These are phyloP conservation scores for Adelphocoris suturalis DNA, from an alignment of 2,888 invertebrate genomes.

Conservation along the genomic window DNA sequence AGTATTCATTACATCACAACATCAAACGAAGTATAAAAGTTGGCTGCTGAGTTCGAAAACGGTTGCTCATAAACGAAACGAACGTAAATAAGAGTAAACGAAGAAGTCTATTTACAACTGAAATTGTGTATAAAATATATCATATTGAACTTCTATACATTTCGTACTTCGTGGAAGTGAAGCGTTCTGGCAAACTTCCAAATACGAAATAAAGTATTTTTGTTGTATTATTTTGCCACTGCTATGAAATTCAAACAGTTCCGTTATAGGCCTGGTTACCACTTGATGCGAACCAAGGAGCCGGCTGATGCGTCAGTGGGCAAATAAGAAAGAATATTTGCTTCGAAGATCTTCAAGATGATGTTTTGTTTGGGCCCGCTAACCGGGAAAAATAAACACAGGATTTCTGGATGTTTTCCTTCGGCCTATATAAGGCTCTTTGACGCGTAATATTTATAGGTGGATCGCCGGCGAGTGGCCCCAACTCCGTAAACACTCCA, in stretches of 20 bases:
- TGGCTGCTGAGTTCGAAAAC: too few species aligned
- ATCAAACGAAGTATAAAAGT: too few species aligned
- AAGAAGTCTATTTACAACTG: too few species aligned
- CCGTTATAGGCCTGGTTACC: background rate
- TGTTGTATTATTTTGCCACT: background rate
- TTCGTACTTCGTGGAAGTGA: background rate
- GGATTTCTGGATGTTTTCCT: background rate
- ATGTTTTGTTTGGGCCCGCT: background rate
- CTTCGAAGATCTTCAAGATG: background rate
- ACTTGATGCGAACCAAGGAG: too few species aligned
- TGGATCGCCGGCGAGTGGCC: background rate
- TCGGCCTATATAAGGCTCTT: background rate
- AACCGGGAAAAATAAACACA: background rate
- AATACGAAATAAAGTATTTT: background rate
- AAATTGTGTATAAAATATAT: too few species aligned
- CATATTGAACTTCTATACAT: too few species aligned
- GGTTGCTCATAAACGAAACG: too few species aligned
- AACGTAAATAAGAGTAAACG: too few species aligned
- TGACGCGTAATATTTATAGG: slow-evolving; percentile 5
- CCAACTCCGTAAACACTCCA: background rate
- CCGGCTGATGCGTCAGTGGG: background rate
- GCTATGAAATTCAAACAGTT: background rate
- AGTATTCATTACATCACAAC: too few species aligned
- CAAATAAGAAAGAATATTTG: background rate
- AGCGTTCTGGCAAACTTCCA: background rate